Base-by-base conservation (phyloP, 2,888 invertebrate genomes). In the Diplolepis rosae region DNA sequence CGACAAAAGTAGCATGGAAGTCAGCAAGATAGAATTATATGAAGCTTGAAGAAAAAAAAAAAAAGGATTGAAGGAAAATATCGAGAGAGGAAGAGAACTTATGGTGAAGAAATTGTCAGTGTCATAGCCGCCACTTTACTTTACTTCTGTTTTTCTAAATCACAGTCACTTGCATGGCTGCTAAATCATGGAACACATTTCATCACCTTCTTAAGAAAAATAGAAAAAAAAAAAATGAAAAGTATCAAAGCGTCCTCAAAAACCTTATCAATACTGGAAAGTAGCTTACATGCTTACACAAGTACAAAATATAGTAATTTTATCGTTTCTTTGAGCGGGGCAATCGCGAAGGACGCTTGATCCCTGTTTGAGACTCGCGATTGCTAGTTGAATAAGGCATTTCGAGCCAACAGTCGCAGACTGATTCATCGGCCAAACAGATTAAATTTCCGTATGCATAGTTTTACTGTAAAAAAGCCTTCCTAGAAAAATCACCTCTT, bases 151-250 rank as follows among this genome's bases (percentile, higher is more conserved):
- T 82, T 86, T 79, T 73, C 82, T 84, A 86, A 81, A 86, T 86
- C 86, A 86, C 86, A 86, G 86, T 86, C 86, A 83, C 80, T 80
- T 81, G 74, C 78, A 81, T 82, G 84, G 84, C 84, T 80, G 83
- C 84, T 84, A 77, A 81, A 78, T 83, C 78, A 79, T 81, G 78
- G 74, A 80, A 81, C 82, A 79, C 76, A 76, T 84, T 84, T 84
- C 82, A 80, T 83, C 84, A 82, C 82, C 50, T 74, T 45, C 30
- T 35, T 73, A 42, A 65, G 18, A 39, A 72, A 65, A 45, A 75
- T 24, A 65, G 22, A 76, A 50, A 54, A 67, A 66, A 69, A 52
- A 70, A 71, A 74, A 52, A 67, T 54, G 72, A 78, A 73, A 78
- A 77, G 13, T 74, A 73, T 70, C 66, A 74, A 81, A 79, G 73